Conservation (phyloP, 2,797 vertebrate species). For the Toxotes lorentzi region DNA sequence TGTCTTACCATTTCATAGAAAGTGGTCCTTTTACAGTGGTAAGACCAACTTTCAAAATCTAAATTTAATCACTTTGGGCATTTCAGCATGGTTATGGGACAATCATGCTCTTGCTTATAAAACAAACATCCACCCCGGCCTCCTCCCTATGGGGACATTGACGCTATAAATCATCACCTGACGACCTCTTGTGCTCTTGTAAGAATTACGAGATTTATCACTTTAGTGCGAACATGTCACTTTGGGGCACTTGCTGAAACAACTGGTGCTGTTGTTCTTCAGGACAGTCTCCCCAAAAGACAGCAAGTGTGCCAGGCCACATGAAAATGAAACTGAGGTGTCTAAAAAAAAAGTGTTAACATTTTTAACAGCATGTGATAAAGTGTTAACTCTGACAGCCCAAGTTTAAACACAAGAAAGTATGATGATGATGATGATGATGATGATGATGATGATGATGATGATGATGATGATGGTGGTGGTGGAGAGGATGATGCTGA, state of each 20-base stretch:
- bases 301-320: background rate
- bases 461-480: background rate
- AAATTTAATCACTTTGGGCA: background rate
- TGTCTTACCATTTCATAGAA: background rate
- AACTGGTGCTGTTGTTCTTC: too few species aligned
- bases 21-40: background rate
- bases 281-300: too few species aligned
- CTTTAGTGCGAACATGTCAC: background rate
- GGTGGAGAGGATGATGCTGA: background rate
- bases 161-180: background rate
- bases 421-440: background rate
- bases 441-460: background rate
- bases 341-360: background rate
- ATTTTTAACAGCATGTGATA: background rate
- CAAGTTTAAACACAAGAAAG: background rate
- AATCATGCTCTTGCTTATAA: background rate
- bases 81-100: conserved; percentile 4
- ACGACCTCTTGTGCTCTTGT: background rate
- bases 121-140: background rate
- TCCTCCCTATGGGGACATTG: background rate
- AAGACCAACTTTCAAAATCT: background rate
- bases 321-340: background rate
- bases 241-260: too few species aligned
- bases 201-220: background rate
- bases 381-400: background rate